Base-by-base conservation (phyloP, 1,140 invertebrate species). In the Brachionus asplanchnoidis region DNA sequence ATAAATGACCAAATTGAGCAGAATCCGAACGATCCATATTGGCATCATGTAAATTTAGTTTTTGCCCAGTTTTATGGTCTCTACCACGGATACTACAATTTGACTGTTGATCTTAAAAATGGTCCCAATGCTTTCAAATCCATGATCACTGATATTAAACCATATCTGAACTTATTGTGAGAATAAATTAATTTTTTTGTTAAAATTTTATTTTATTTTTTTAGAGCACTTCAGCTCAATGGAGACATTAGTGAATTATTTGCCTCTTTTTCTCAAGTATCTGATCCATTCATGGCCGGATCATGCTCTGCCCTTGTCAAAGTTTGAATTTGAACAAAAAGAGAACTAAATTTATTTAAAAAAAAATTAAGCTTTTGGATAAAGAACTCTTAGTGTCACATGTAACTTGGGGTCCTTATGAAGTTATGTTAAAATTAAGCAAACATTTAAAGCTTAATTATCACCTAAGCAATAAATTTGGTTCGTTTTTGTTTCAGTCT, bases 361-460 rank as follows among this genome's bases (percentile, higher is more conserved):
- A n/a, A 28, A 86, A 36, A 89, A 90, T 3, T 88, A 88, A 14
- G 89, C 68, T 73, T 42, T 73, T 73, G 17, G 14, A 91, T 86
- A 87, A 88, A 12, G 92, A 92, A 85, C 88, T 93, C 6, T 91
- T 91, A 85, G 89, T 93, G 50, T 91, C 92, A 17, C 93, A 94
- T 88, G 93, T 93, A 82, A 93, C 94, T 0, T 93, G 93, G 90
- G 91, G 90, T 86, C 93, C 93, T 83, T 97, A 95, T 87, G 92
- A 92, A 28, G 93, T 93, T 86, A 97, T 98, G 95, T 90, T 96
- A 73, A 91, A 95, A 86, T 92, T 97, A 14, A 90, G 96, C 86
- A 98, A 98, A 89, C 93, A 93, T 85, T 97, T 97, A 89, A 94
- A 94, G 26, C 79, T 82, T 68, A 82, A 82, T 82, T 60, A 44